Evolutionary conservation across 2,888 invertebrate species (phyloP), one percentile per base, ranked within the genome.

Genomic region (Alloplasta piceator): DNA sequence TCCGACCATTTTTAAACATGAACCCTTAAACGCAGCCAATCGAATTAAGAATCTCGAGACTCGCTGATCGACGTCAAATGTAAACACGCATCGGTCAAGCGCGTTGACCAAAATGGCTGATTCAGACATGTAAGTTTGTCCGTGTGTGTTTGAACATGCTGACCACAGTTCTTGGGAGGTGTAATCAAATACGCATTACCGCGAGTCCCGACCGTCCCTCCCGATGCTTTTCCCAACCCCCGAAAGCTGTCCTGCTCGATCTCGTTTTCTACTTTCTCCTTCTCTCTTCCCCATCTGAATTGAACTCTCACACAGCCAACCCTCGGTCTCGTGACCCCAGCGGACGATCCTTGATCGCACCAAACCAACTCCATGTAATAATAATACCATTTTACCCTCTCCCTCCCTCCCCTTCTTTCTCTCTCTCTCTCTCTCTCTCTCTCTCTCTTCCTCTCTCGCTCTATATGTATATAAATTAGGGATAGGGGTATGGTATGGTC

Each of bases 151-250:
- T 26, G 3, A 26, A 26, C 26, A 3, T 26, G 26, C 26, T 26
- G 26, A 26, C 26, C 26, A 26, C 67, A 67, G 70, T 71, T 70
- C 70, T 84, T 83, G 76, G 83, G 78, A 84, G 86, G 84, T 86
- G 88, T 90, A 91, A 91, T 91, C 91, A 91, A 91, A 91, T 90
- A 89, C 87, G 82, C 89, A 90, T 91, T 91, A 90, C 88, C 87
- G 80, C 84, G 83, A 83, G 84, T 83, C 74, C 85, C 80, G 82
- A 75, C 85, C 80, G 82, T 77, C 77, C 79, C 73, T 61, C 72
- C 67, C 46, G 74, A 66, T 77, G 61, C 77, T 82, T 26, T 79
- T 82, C 70, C 73, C 81, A 26, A 76, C 70, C 79, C 77, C 81
- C 80, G 39, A 67, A 78, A 78, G 75, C 75, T 84, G 82, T 82